A percentile compares a stretch with the other conserved stretches of the same genome.
phyloP scores from a whole-genome alignment of 1,140 invertebrate species.

The Eumeta japonica region DNA sequence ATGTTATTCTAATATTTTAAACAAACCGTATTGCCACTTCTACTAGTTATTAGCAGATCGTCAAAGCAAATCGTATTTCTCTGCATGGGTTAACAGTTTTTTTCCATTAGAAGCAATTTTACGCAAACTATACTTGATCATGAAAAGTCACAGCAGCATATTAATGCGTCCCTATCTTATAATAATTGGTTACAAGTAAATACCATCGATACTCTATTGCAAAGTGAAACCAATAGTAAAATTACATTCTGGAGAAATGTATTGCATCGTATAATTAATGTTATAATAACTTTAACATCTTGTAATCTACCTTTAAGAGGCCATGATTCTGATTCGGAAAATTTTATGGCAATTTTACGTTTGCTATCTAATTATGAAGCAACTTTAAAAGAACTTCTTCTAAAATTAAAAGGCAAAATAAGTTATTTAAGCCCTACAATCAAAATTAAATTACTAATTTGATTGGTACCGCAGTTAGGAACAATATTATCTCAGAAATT shows the following conservation, averaged over 20 bases:
- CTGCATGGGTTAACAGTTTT: constrained; percentile 26
- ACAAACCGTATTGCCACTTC: constrained; percentile 25
- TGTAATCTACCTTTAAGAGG: too few relatives aligned
- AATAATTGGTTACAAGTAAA: too few relatives aligned
- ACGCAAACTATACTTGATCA: constrained; percentile 23
- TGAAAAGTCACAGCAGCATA: constrained; percentile 26
- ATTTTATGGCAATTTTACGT: too few relatives aligned
- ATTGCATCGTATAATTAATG: constrained; percentile 17
- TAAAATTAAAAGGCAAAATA: constrained; percentile 15
- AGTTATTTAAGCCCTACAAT: too few relatives aligned
- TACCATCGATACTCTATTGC: too few relatives aligned
- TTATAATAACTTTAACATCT: constrained; percentile 18
- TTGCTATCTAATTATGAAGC: constrained; percentile 17
- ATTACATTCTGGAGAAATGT: constrained; percentile 16
- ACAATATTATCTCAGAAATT: too few relatives aligned
- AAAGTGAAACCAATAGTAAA: too few relatives aligned
- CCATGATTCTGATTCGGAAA: constrained; percentile 16
- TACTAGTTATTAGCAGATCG: too few relatives aligned
- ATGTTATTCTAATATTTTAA: constrained; percentile 26
- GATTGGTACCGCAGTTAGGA: constrained; percentile 14
- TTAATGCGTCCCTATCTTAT: constrained; percentile 23
- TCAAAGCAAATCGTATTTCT: too few relatives aligned
- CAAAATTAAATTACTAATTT: constrained; percentile 17
- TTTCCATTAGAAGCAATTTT: constrained; percentile 27
- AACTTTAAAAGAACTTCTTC: too few relatives aligned